A percentile compares a stretch with the other conserved stretches of the same genome.
Conservation (phyloP, 2,113 vertebrate species). For the Rhinoderma darwinii region DNA sequence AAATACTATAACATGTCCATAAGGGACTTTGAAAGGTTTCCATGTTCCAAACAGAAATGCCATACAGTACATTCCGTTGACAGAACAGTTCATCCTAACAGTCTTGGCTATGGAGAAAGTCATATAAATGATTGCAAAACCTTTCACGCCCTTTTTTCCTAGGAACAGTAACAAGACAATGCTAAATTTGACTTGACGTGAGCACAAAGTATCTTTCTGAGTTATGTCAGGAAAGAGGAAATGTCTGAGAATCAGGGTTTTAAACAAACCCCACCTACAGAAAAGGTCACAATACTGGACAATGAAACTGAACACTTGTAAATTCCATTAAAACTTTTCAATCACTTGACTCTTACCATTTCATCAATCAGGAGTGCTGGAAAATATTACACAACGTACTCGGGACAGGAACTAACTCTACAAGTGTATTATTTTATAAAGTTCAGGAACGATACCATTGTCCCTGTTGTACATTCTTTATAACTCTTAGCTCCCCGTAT, state of each 20-base stretch:
- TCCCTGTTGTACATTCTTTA: constrained; percentile 19
- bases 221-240: constrained; percentile 45
- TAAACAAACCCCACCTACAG: constrained; percentile 44
- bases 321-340: constrained; percentile 5
- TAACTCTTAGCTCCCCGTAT: constrained; percentile 8
- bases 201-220: constrained; percentile 15
- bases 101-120: background rate
- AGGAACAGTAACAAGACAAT: constrained; percentile 11
- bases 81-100: constrained; percentile 14
- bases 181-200: constrained; percentile 24
- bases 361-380: background rate
- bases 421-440: background rate
- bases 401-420: constrained; percentile 10
- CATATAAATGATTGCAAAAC: background rate
- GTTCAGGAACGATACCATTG: background rate
- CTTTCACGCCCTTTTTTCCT: constrained; percentile 2
- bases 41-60: background rate
- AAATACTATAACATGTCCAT: background rate
- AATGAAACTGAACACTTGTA: constrained; percentile 29
- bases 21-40: background rate
- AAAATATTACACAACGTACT: background rate
- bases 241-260: constrained; percentile 16
- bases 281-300: constrained; percentile 34
- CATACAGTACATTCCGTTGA: background rate
- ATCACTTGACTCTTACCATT: constrained; percentile 14